Percentiles rank a stretch among this genome's conserved stretches.
phyloP scores from a whole-genome alignment of 2,888 invertebrate species.

The Drosophila borealis region DNA sequence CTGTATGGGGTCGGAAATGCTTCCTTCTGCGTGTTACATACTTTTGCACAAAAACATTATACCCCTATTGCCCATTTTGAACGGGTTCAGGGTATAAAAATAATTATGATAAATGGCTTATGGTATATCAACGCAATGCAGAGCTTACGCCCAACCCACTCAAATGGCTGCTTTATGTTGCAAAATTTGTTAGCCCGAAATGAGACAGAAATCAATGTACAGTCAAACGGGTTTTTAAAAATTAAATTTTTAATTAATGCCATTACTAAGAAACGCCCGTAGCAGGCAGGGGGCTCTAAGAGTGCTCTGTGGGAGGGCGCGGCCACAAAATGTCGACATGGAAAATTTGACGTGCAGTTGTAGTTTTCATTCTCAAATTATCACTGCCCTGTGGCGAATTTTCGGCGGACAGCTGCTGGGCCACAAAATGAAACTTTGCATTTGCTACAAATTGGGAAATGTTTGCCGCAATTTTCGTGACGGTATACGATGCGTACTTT shows the following conservation, averaged over 20 bases:
- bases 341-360: conserved; percentile 78
- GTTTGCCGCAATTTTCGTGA: conserved; percentile 5
- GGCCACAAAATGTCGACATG: conserved; percentile 60
- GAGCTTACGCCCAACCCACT: conserved; percentile 6
- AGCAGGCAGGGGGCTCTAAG: background rate
- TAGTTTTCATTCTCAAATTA: conserved; percentile 72
- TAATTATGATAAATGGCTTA: conserved; percentile 34
- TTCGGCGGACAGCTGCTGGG: conserved; percentile 2
- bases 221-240: conserved; percentile 49
- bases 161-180: conserved; percentile 40
- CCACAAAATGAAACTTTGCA: conserved; percentile 65
- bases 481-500: too few species aligned
- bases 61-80: too few species aligned
- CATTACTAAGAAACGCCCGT: conserved; percentile 60
- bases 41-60: too few species aligned
- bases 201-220: conserved; percentile 20
- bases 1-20: too few species aligned
- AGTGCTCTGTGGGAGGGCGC: conserved; percentile 2
- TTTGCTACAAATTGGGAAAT: conserved; percentile 66
- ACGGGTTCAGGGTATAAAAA: conserved; percentile 1
- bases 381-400: conserved; percentile 30
- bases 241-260: conserved; percentile 79
- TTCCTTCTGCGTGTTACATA: too few species aligned
- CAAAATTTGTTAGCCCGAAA: conserved; percentile 28
- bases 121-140: background rate